phyloP scores from a whole-genome alignment of 2,797 vertebrate species.

The Aldrovandia affinis region DNA sequence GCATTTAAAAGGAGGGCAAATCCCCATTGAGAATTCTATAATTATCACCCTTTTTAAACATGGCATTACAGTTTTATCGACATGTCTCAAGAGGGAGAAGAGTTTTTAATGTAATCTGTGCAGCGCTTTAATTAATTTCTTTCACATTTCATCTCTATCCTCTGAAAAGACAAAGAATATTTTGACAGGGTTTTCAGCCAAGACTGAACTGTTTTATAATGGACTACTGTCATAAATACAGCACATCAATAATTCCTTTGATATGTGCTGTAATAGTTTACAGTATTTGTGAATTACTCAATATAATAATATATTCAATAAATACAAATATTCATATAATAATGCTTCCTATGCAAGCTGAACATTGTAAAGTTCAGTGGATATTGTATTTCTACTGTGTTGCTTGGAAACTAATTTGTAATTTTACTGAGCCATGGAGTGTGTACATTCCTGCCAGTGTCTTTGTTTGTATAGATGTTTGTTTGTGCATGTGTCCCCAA shows the following conservation, averaged over 20 bases:
- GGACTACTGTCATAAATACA: not conserved
- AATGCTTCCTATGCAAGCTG: not conserved
- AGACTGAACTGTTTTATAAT: not conserved
- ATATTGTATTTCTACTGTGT: no score
- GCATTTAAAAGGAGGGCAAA: conserved; percentile 56
- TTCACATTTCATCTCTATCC: conserved; percentile 54
- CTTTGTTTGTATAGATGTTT: not conserved
- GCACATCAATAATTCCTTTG: not conserved
- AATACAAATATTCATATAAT: not conserved
- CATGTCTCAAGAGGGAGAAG: conserved; percentile 60
- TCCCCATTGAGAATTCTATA: conserved; percentile 65
- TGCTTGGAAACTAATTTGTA: not conserved
- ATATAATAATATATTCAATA: no score
- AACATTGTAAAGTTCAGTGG: not conserved
- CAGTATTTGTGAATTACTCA: not conserved
- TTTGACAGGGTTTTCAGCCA: not conserved
- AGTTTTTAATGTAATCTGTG: conserved; percentile 64
- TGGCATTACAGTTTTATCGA: conserved; percentile 68
- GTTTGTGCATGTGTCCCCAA: not conserved
- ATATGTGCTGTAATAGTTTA: not conserved
- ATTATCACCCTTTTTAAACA: conserved; percentile 71
- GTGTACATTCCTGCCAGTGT: not conserved
- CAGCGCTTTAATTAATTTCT: conserved; percentile 76
- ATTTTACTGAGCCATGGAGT: not conserved
- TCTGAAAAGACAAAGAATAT: not conserved